These are phyloP conservation scores for Hormaphis cornu DNA, from an alignment of 1,140 invertebrate species.

Conservation along the genomic window DNA sequence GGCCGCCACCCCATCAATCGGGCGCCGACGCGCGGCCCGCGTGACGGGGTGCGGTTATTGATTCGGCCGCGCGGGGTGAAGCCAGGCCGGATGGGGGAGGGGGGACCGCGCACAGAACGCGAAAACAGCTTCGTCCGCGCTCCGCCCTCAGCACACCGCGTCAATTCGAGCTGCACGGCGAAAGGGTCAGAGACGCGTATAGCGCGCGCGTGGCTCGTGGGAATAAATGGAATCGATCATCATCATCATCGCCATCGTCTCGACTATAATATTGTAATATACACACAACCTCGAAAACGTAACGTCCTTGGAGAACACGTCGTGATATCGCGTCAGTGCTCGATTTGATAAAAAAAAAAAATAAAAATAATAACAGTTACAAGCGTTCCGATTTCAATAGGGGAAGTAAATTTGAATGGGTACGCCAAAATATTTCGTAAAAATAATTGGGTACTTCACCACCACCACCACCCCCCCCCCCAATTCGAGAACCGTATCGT, in stretches of 20 bases:
- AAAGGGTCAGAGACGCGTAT: background rate
- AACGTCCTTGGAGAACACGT: slow-evolving; percentile 21
- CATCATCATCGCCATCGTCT: background rate
- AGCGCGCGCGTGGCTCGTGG: too few species aligned
- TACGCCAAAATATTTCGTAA: too few species aligned
- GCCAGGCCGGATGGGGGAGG: background rate
- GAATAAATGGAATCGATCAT: slow-evolving; percentile 14
- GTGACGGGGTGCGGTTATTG: slow-evolving; percentile 8
- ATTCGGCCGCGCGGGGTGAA: background rate
- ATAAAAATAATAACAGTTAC: too few species aligned
- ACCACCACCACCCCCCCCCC: too few species aligned
- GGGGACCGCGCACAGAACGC: slow-evolving; percentile 2
- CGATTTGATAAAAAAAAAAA: too few species aligned
- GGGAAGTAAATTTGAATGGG: too few species aligned
- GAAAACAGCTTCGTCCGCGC: slow-evolving; percentile 24
- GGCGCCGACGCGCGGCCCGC: background rate
- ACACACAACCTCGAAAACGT: slow-evolving; percentile 15
- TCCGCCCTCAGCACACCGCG: background rate
- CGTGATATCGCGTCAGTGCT: background rate
- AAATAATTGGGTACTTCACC: too few species aligned
- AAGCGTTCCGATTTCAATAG: too few species aligned
- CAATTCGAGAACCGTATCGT: too few species aligned
- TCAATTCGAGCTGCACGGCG: background rate
- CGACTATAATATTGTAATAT: background rate
- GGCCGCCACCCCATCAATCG: background rate